Evolutionary conservation across 2,113 vertebrate species (phyloP), one percentile per base, ranked within the genome.

Genomic region (Tretioscincus oriximinensis): DNA sequence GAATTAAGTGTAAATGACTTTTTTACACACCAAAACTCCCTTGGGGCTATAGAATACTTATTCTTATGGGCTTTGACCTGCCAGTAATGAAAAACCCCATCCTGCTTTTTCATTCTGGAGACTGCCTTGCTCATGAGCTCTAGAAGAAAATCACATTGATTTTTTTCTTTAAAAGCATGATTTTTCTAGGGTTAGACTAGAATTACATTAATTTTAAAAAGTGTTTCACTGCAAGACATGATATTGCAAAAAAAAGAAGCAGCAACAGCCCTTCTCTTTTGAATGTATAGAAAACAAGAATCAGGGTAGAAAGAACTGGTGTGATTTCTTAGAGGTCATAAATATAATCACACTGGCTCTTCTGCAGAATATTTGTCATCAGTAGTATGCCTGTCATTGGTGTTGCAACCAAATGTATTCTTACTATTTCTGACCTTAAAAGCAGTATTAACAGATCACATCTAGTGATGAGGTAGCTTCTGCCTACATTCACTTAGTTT

Each of bases 131-230:
- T 1, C 0, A 67, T 80, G 9, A 83, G 61, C 22, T 90, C 88
- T 82, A 83, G 71, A 35, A 78, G 51, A 89, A 64, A 73, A 31
- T 85, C 71, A 61, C 85, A 88, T 49, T 81, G 88, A 92, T 90
- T 87, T 88, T 51, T 51, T 90, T 87, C 88, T 51, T 51, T 54
- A 58, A 58, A 58, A 58, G 18, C 8, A 63, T 88, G 89, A 85
- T 83, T 94, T 91, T 89, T 85, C 68, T 76, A 87, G 31, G 54
- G 89, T 92, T 87, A 86, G 70, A 88, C 90, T 85, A 81, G 88
- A 86, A 80, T 88, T 90, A 35, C 78, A 89, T 90, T 90, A 74
- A 63, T 81, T 84, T 82, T 20, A 89, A 89, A 77, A 90, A 61
- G 74, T 58, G 84, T 67, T 77, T 83, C 20, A 69, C 72, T 77